These are phyloP conservation scores for Polypterus senegalus DNA, from an alignment of 2,113 vertebrate species.

Conservation along the genomic window DNA sequence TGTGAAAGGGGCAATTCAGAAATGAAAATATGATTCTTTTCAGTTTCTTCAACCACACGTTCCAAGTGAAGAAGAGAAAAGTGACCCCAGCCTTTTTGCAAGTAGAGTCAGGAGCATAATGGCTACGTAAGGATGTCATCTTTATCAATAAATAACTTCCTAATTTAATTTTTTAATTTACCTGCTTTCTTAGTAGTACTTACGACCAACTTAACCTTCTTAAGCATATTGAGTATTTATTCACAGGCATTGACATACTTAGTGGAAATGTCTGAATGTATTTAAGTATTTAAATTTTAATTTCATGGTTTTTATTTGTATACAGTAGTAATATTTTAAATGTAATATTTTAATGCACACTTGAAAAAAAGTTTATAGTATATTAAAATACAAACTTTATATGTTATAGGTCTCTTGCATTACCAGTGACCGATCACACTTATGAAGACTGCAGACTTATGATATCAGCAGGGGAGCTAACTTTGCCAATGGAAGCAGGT, in stretches of 20 bases:
- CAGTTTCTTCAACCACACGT: constrained; percentile 80
- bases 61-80: constrained; percentile 78
- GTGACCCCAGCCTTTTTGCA: constrained; percentile 62
- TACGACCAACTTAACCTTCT: background rate
- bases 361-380: too few species aligned
- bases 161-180: background rate
- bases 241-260: background rate
- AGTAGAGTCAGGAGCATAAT: constrained; percentile 65
- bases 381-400: background rate
- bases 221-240: too few species aligned
- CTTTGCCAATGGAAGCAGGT: constrained; percentile 90
- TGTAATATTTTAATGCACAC: too few species aligned
- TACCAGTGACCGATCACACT: constrained; percentile 87
- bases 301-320: too few species aligned
- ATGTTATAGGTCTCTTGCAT: constrained; percentile 54
- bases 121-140: constrained; percentile 61
- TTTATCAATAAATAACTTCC: background rate
- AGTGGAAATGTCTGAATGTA: too few species aligned
- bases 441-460: constrained; percentile 93
- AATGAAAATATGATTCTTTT: constrained; percentile 14
- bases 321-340: too few species aligned
- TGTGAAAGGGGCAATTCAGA: too few species aligned
- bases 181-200: background rate
- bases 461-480: constrained; percentile 89
- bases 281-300: too few species aligned